A percentile compares a stretch with the other conserved stretches of the same genome.
phyloP scores from a whole-genome alignment of 2,797 vertebrate species.

The Sebastes ruberrimus region DNA sequence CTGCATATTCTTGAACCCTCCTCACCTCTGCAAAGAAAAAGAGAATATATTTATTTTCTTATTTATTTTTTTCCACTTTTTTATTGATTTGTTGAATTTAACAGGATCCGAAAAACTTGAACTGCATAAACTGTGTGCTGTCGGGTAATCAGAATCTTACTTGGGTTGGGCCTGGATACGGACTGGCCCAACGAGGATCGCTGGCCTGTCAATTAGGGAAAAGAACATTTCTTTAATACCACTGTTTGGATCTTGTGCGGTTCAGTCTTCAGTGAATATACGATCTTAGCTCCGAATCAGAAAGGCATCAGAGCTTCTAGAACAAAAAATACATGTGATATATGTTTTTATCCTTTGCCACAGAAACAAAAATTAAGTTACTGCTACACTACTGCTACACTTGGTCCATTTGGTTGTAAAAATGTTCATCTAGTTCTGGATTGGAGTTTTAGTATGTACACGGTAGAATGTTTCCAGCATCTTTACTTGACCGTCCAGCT shows the following conservation, averaged over 20 bases:
- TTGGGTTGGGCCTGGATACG: constrained; percentile 52
- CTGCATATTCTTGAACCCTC: constrained; percentile 77
- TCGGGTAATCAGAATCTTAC: constrained; percentile 51
- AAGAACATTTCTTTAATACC: background rate
- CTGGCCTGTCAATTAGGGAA: constrained; percentile 55
- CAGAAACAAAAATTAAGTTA: background rate
- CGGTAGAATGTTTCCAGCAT: background rate
- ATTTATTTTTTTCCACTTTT: background rate
- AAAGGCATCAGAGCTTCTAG: background rate
- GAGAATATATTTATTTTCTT: background rate
- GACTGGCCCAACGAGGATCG: constrained; percentile 10
- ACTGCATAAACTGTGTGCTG: background rate
- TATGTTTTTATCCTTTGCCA: background rate
- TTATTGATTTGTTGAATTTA: background rate
- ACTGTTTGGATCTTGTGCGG: background rate
- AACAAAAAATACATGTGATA: background rate
- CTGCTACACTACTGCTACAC: background rate
- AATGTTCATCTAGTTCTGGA: background rate
- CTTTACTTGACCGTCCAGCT: background rate
- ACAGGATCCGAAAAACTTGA: background rate
- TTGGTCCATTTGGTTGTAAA: background rate
- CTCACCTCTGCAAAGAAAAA: constrained; percentile 60
- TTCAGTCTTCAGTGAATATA: background rate
- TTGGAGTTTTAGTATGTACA: background rate
- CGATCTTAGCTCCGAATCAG: background rate